These are phyloP conservation scores for Nephrotoma guestfalica DNA, from an alignment of 2,888 invertebrate genomes.

Conservation along the genomic window DNA sequence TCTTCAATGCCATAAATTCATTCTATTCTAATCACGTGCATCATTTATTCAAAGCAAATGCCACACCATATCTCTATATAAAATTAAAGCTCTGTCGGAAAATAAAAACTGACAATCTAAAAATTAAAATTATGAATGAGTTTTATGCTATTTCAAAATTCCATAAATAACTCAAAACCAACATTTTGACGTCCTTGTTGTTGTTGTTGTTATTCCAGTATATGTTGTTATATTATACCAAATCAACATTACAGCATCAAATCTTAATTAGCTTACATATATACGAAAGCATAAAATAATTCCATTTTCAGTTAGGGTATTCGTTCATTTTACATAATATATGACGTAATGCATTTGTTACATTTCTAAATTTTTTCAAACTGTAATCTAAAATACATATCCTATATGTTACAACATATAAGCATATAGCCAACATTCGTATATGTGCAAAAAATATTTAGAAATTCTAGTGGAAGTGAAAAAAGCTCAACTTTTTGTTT, in stretches of 20 bases:
- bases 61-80: too few relatives aligned
- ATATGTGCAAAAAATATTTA: not conserved
- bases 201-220: too few relatives aligned
- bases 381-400: not conserved
- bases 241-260: not conserved
- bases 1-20: too few relatives aligned
- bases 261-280: not conserved
- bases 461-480: not conserved
- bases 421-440: not conserved
- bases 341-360: not conserved
- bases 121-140: not conserved
- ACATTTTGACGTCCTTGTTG: not conserved
- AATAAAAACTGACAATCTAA: not conserved
- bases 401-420: not conserved
- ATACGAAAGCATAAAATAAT: too few relatives aligned
- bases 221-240: not conserved
- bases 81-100: too few relatives aligned
- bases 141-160: not conserved
- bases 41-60: too few relatives aligned
- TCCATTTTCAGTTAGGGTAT: too few relatives aligned
- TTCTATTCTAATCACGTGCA: too few relatives aligned
- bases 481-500: too few relatives aligned
- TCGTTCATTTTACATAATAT: not conserved
- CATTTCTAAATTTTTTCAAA: not conserved
- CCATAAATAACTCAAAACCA: not conserved